Conservation (phyloP, 2,113 vertebrate species). For the Pterocles gutturalis region DNA sequence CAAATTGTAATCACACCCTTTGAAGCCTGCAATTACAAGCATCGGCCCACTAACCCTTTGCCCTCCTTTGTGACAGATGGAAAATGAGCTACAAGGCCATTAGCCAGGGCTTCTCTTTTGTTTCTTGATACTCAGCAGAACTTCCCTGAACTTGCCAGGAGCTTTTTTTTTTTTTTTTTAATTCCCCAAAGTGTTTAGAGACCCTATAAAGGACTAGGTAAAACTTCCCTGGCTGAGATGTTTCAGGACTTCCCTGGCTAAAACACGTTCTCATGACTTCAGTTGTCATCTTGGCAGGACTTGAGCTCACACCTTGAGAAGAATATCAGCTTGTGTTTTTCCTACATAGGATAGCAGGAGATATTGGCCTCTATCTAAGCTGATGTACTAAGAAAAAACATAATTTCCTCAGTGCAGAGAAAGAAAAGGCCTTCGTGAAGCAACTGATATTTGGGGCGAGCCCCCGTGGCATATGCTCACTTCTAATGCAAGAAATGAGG, state of each 20-base stretch:
- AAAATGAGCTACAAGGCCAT: background rate
- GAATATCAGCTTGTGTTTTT: background rate
- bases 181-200: background rate
- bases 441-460: background rate
- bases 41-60: background rate
- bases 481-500: background rate
- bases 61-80: background rate
- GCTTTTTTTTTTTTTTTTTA: background rate
- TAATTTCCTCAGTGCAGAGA: background rate
- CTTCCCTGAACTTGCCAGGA: background rate
- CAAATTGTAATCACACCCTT: constrained; percentile 27
- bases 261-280: background rate
- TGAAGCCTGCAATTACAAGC: constrained; percentile 22
- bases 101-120: background rate
- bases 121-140: background rate
- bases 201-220: background rate
- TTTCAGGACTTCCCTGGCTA: background rate
- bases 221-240: background rate
- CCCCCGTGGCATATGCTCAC: background rate
- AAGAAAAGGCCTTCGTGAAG: background rate
- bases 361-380: background rate
- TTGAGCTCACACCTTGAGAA: background rate
- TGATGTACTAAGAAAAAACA: background rate
- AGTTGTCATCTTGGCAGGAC: background rate
- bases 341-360: background rate